Conservation (phyloP, 2,797 vertebrate genomes). For the Ispidina lecontei region DNA sequence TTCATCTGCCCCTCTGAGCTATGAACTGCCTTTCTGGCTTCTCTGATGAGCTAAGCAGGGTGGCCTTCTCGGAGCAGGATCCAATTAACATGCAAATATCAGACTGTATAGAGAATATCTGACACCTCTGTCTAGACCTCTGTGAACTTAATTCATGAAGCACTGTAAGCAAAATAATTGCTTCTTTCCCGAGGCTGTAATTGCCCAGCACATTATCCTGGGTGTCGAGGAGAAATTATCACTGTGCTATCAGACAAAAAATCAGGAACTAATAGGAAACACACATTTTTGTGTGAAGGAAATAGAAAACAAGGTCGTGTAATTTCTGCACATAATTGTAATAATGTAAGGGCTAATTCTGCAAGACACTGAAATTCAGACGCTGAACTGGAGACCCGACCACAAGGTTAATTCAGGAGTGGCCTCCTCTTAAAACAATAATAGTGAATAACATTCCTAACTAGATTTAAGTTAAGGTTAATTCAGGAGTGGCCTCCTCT, state of each 20-base stretch:
- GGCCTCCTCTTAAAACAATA: not conserved
- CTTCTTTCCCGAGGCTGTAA: slow-evolving; percentile 38
- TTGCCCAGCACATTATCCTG: not conserved
- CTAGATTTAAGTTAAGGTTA: not conserved
- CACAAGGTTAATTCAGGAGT: not conserved
- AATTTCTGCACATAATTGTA: slow-evolving; percentile 32
- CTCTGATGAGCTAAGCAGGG: slow-evolving; percentile 48
- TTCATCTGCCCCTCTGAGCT: not conserved
- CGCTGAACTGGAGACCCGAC: not conserved
- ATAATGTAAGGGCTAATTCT: slow-evolving; percentile 37
- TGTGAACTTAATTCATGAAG: slow-evolving; percentile 58
- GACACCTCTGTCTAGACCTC: slow-evolving; percentile 52
- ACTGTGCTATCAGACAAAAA: slow-evolving; percentile 28
- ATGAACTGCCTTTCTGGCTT: slow-evolving; percentile 39
- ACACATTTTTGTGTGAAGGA: slow-evolving; percentile 17
- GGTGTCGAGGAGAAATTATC: slow-evolving; percentile 27
- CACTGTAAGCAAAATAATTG: slow-evolving; percentile 63
- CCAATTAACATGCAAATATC: slow-evolving; percentile 73
- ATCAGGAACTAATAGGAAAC: slow-evolving; percentile 53
- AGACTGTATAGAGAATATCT: slow-evolving; percentile 14
- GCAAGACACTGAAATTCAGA: not conserved
- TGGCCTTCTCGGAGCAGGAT: slow-evolving; percentile 19
- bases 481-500: not conserved
- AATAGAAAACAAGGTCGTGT: slow-evolving; percentile 47
- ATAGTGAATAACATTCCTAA: not conserved